These are phyloP conservation scores for Sebastes oblongus DNA, from an alignment of 2,797 vertebrate genomes.

Conservation along the genomic window DNA sequence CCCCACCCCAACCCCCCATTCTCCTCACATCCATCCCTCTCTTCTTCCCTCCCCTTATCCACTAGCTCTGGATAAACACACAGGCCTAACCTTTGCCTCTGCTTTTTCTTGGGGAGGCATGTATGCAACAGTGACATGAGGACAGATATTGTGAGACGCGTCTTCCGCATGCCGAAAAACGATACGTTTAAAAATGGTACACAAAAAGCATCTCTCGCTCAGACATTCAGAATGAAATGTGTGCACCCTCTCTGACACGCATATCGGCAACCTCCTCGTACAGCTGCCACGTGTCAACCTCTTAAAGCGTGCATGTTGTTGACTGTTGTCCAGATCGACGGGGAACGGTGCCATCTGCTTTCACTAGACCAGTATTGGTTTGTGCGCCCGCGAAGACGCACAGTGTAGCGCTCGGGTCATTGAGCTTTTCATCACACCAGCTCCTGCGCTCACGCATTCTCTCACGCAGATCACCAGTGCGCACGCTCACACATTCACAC, in stretches of 20 bases:
- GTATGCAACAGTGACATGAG: not conserved
- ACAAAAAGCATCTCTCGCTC: conserved; percentile 28
- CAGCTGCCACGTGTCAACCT: conserved; percentile 51
- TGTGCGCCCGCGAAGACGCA: conserved; percentile 33
- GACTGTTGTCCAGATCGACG: conserved; percentile 36
- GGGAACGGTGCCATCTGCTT: conserved; percentile 41
- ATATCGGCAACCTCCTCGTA: conserved; percentile 37
- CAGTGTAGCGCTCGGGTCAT: conserved; percentile 25
- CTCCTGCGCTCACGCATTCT: conserved; percentile 12
- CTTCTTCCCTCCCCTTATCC: conserved; percentile 42
- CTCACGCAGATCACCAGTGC: not conserved
- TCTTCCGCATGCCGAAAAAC: not conserved
- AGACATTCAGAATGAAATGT: conserved; percentile 36
- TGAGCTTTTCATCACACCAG: conserved; percentile 50
- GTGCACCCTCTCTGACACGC: conserved; percentile 18
- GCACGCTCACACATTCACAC: conserved; percentile 56
- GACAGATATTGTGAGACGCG: not conserved
- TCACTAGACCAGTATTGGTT: conserved; percentile 12
- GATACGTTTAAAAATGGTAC: not conserved
- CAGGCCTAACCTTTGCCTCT: conserved; percentile 45
- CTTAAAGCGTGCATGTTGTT: conserved; percentile 33
- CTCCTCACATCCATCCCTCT: conserved; percentile 44
- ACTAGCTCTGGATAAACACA: conserved; percentile 48
- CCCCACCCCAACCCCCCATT: conserved; percentile 8
- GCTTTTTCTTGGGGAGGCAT: conserved; percentile 28